phyloP scores from a whole-genome alignment of 1,140 invertebrate species.

The Andricus grossulariae region DNA sequence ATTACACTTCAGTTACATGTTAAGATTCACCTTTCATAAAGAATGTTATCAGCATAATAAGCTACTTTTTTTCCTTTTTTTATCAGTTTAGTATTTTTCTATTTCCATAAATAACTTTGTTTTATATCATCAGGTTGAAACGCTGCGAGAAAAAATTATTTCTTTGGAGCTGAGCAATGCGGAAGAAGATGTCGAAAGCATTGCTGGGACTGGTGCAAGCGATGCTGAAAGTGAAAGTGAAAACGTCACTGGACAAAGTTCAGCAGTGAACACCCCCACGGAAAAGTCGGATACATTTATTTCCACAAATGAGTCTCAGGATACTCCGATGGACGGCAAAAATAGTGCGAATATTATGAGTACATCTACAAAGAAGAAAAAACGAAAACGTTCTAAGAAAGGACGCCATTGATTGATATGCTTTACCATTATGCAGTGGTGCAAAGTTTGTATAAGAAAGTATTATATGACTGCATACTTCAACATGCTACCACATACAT shows the following conservation, averaged over 20 bases:
- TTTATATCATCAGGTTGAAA: conserved; percentile 83
- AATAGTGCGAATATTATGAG: conserved; percentile 64
- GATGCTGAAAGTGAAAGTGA: conserved; percentile 75
- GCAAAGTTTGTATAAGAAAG: conserved; percentile 43
- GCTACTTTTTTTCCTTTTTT: too few relatives aligned
- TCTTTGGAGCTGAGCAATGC: conserved; percentile 87
- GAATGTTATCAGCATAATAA: too few relatives aligned
- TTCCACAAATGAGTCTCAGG: conserved; percentile 60
- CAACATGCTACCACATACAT: too few relatives aligned
- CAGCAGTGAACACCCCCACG: conserved; percentile 54
- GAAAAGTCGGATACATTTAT: conserved; percentile 63
- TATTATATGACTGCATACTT: background rate
- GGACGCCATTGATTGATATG: conserved; percentile 58
- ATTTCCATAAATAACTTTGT: too few relatives aligned
- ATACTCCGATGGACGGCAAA: conserved; percentile 58
- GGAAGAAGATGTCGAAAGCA: conserved; percentile 77
- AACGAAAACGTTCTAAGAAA: conserved; percentile 72
- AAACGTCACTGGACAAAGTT: conserved; percentile 60
- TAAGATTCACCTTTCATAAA: too few relatives aligned
- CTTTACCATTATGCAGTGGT: too few relatives aligned
- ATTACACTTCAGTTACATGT: too few relatives aligned
- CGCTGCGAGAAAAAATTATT: conserved; percentile 91
- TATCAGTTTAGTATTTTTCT: too few relatives aligned
- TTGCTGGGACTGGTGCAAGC: conserved; percentile 71
- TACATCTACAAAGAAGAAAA: conserved; percentile 69